Conservation (phyloP, 2,797 vertebrate species). For the Tadarida brasiliensis region DNA sequence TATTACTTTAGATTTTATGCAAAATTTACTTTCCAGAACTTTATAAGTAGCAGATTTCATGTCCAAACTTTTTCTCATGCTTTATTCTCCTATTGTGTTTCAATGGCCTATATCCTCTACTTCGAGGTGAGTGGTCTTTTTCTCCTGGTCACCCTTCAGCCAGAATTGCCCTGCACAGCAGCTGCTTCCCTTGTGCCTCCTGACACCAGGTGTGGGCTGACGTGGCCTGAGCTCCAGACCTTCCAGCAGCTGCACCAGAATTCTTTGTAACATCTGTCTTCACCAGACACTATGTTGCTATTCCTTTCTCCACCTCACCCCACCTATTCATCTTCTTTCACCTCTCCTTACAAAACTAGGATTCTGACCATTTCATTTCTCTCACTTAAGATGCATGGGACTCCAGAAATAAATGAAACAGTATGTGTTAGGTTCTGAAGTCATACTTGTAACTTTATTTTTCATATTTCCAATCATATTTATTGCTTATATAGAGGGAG, state of each 20-base stretch:
- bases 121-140: neutral
- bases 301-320: neutral
- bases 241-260: neutral
- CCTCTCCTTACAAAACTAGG: neutral
- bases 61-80: neutral
- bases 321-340: neutral
- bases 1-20: neutral
- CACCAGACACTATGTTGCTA: no score
- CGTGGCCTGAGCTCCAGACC: neutral
- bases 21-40: neutral
- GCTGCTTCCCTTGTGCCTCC: neutral
- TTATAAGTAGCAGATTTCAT: neutral
- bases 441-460: neutral
- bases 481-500: neutral
- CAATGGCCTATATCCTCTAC: neutral
- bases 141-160: neutral
- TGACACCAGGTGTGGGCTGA: neutral
- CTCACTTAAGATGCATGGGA: neutral
- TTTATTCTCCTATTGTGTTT: neutral
- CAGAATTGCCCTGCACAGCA: neutral
- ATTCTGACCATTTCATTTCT: neutral
- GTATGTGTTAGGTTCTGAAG: neutral
- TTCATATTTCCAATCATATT: neutral
- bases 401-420: slow-evolving; percentile 21
- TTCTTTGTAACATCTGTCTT: neutral